Evolutionary conservation across 2,113 vertebrate species (phyloP).

Genomic region (Corythoichthys intestinalis): DNA sequence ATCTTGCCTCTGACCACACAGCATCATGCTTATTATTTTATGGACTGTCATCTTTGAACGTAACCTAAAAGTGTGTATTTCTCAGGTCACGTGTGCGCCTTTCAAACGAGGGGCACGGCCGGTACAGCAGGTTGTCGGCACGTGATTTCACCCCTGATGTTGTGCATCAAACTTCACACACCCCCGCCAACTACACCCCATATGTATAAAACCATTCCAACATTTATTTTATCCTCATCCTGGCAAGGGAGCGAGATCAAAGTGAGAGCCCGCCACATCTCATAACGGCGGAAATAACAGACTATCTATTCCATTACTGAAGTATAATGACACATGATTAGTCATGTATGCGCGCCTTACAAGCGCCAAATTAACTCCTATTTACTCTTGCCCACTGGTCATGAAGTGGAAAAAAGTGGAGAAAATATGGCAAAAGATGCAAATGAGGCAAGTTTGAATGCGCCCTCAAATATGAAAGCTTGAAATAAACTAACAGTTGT

Average conservation of each 20-base stretch:
- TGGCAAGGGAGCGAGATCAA: constrained; percentile 67
- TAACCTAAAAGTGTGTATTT: not conserved
- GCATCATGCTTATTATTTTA: constrained; percentile 66
- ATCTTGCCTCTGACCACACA: constrained; percentile 64
- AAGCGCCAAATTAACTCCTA: constrained; percentile 55
- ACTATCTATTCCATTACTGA: constrained; percentile 54
- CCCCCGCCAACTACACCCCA: not conserved
- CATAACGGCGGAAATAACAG: constrained; percentile 61
- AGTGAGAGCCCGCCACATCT: constrained; percentile 48
- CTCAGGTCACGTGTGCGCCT: constrained; percentile 49
- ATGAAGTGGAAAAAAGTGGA: constrained; percentile 20
- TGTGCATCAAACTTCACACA: constrained; percentile 49
- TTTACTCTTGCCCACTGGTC: constrained; percentile 52
- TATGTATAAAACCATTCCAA: constrained; percentile 48
- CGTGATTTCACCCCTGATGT: constrained; percentile 24
- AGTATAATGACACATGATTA: constrained; percentile 61
- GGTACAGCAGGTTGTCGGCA: constrained; percentile 25
- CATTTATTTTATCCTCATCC: constrained; percentile 60
- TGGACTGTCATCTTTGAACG: constrained; percentile 56
- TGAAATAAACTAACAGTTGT: not conserved
- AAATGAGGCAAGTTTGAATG: not conserved
- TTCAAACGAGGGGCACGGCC: constrained; percentile 44
- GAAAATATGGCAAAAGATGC: not conserved
- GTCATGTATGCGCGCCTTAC: constrained; percentile 52
- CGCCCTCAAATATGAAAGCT: not conserved